Base-by-base conservation (phyloP, 1,140 invertebrate species). In the Bactericera cockerelli region DNA sequence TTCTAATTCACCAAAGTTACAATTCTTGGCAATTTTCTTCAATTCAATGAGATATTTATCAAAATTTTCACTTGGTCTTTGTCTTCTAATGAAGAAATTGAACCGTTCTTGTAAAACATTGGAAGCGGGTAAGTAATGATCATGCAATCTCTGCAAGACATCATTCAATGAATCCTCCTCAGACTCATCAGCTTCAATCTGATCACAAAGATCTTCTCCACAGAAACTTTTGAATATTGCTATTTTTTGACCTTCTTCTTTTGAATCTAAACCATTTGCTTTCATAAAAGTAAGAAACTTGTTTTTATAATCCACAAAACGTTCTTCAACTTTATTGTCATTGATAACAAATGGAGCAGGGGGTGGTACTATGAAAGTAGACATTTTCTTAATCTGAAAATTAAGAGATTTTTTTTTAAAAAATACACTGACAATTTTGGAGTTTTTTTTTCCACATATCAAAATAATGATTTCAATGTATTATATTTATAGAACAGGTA, bases 1-100 rank as follows among this genome's bases (percentile, higher is more conserved):
- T 22, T 33, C 60, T 28, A 60, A 57, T 16, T 61, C 57, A 25
- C 57, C 57, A 59, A 61, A 61, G 31, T 59, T 59, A 59, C 60
- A 61, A 26, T 59, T 61, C 26, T 59, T 61, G n/a, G n/a, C 49
- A 19, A 11, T 4, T 61, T 61, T 61, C 42, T 60, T 61, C 39
- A 61, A 33, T 16, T 61, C 60, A 22, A 28, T 60, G n/a, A 61
- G 16, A 59, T 60, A 61, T 19, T 31, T 26, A 49, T 61, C 60
- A 61, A 61, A 61, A 19, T n/a, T 39, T 19, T 61, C 60, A 26
- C 19, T 33, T 19, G 25, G 3, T 21, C 22, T n/a, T 24, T 54
- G 36, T 39, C 33, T 59, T n/a, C 21, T 25, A 2, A 24, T 24
- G 26, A 49, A 26, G 24, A 59, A 22, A 21, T 24, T 59, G 42